These are phyloP conservation scores for Corythoichthys haematopterus DNA, from an alignment of 2,113 vertebrate genomes.

Conservation along the genomic window DNA sequence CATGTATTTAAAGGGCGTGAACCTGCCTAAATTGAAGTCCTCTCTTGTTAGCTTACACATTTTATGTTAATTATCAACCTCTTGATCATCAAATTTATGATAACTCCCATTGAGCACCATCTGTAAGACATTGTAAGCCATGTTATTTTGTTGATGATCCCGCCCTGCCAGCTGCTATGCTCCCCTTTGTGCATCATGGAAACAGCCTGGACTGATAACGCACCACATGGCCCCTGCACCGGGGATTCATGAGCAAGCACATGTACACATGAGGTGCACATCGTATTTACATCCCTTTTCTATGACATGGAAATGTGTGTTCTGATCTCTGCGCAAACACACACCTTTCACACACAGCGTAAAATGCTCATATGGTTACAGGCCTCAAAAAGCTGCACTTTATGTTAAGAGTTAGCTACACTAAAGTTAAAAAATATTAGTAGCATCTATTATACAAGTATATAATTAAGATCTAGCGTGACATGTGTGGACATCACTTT, in stretches of 20 bases:
- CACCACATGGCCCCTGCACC: constrained; percentile 20
- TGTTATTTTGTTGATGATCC: constrained; percentile 10
- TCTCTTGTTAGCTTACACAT: neutral
- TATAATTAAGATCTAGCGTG: no score
- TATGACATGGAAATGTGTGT: constrained; percentile 27
- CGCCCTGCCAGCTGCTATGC: constrained; percentile 25
- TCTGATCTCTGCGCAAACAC: constrained; percentile 26
- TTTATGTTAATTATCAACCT: constrained; percentile 41
- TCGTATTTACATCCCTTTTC: constrained; percentile 16
- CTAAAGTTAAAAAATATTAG: no score
- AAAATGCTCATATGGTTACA: neutral
- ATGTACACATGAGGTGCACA: constrained; percentile 3
- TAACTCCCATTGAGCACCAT: neutral
- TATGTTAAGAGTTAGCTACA: no score
- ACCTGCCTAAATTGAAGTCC: constrained; percentile 3
- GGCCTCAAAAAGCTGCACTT: neutral
- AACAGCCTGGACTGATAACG: constrained; percentile 35
- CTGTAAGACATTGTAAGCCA: constrained; percentile 2
- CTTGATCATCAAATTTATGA: constrained; percentile 6
- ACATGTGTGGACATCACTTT: no score
- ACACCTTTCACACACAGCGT: constrained; percentile 38
- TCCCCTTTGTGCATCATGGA: constrained; percentile 25
- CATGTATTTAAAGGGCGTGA: constrained; percentile 49
- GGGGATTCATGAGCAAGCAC: neutral
- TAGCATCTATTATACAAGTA: no score